A percentile compares a stretch with the other conserved stretches of the same genome.
These are phyloP conservation scores for Puma concolor DNA, from an alignment of 2,113 vertebrate genomes.

Conservation along the genomic window DNA sequence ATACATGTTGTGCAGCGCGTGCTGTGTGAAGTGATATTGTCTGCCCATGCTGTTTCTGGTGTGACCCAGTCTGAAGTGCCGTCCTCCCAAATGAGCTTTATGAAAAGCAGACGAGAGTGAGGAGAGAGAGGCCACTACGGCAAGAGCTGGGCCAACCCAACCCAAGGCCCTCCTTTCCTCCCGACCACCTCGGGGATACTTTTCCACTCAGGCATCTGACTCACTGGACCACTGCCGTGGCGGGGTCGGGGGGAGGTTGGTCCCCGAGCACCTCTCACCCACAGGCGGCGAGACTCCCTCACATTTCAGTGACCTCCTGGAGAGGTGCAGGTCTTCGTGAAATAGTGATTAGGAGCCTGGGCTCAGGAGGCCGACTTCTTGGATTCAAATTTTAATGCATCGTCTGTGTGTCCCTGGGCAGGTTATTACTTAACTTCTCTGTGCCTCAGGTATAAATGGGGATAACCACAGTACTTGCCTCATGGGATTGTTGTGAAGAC, in stretches of 20 bases:
- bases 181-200: background rate
- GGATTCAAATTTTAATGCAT: background rate
- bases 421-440: background rate
- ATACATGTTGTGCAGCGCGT: rapidly evolving
- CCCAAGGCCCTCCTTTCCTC: background rate
- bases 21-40: background rate
- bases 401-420: background rate
- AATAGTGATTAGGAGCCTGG: background rate
- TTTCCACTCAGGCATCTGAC: background rate
- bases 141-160: background rate
- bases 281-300: background rate
- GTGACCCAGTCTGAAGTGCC: background rate
- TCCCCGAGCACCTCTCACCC: background rate
- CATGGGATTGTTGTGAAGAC: background rate
- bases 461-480: background rate
- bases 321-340: background rate
- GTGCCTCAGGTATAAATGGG: background rate
- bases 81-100: background rate
- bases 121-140: background rate
- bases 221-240: background rate
- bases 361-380: background rate
- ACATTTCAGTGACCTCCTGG: background rate
- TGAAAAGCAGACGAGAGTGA: background rate
- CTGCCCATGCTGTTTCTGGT: background rate
- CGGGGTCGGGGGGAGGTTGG: background rate